phyloP scores from a whole-genome alignment of 2,888 invertebrate genomes.

The Lepidochitona cinerea region DNA sequence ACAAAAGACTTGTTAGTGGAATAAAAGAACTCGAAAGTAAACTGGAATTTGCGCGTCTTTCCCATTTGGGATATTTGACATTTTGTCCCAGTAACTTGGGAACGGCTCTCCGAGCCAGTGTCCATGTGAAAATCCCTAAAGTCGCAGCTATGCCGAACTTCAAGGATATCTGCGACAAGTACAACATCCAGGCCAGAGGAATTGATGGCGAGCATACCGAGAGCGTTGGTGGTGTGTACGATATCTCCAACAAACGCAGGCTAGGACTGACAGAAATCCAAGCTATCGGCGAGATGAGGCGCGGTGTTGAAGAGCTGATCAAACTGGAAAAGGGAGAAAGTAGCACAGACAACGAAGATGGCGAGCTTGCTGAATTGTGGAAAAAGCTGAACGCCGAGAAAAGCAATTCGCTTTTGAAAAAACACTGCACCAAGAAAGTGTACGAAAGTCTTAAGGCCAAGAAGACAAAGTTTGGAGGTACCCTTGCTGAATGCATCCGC shows the following conservation, averaged over 20 bases:
- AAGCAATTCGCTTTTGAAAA: constrained; percentile 34
- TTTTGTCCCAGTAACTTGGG: constrained; percentile 79
- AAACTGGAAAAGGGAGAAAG: constrained; percentile 43
- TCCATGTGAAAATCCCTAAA: not conserved
- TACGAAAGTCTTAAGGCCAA: constrained; percentile 33
- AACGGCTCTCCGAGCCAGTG: not conserved
- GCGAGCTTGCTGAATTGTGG: not conserved
- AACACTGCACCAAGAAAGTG: constrained; percentile 29
- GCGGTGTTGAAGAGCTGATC: constrained; percentile 56
- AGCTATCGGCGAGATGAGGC: constrained; percentile 56
- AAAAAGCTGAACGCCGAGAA: constrained; percentile 34
- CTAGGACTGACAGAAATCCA: constrained; percentile 60
- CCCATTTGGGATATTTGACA: constrained; percentile 84
- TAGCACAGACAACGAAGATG: too few relatives aligned
- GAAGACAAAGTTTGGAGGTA: constrained; percentile 34
- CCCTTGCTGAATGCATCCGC: constrained; percentile 33
- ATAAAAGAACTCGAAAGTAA: not conserved
- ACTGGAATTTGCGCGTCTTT: not conserved
- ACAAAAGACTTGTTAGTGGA: constrained; percentile 52
- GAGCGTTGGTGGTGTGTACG: constrained; percentile 31
- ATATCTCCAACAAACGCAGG: constrained; percentile 64
- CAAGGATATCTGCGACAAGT: constrained; percentile 82
- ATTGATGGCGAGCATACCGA: not conserved
- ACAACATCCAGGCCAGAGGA: constrained; percentile 75
- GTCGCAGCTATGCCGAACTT: constrained; percentile 73